Conservation (phyloP, 2,888 invertebrate species). For the Dermolepida albohirtum region DNA sequence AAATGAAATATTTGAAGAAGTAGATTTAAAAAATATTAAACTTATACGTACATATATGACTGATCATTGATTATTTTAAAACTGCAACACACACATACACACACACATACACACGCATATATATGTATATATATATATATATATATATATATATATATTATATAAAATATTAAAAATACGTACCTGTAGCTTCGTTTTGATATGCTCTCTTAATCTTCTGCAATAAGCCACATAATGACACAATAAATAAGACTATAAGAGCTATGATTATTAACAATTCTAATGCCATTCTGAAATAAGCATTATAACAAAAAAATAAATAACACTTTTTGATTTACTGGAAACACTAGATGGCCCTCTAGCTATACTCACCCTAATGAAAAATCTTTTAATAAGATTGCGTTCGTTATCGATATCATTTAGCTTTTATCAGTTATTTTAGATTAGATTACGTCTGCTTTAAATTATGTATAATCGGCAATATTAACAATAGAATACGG, state of each 20-base stretch:
- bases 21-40: too few relatives aligned
- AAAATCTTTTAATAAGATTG: slow-evolving; percentile 21
- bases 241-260: slow-evolving; percentile 56
- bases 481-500: not conserved
- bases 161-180: not conserved
- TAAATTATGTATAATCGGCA: not conserved
- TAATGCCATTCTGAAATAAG: slow-evolving; percentile 53
- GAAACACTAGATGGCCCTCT: not conserved
- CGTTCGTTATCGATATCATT: slow-evolving; percentile 37
- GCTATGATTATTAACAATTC: slow-evolving; percentile 56
- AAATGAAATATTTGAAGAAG: too few relatives aligned
- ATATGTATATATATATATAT: too few relatives aligned
- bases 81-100: too few relatives aligned
- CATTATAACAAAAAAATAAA: slow-evolving; percentile 13
- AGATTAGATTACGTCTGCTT: slow-evolving; percentile 32
- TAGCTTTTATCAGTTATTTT: not conserved
- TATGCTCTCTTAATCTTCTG: slow-evolving; percentile 58
- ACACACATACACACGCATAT: too few relatives aligned
- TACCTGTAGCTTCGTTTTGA: slow-evolving; percentile 50
- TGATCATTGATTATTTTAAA: too few relatives aligned
- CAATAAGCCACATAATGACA: slow-evolving; percentile 58
- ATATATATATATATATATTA: too few relatives aligned
- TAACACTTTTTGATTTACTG: not conserved
- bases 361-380: slow-evolving; percentile 26
- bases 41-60: too few relatives aligned